Base-by-base conservation (phyloP, 2,797 vertebrate species). In the Scarus forsteni region DNA sequence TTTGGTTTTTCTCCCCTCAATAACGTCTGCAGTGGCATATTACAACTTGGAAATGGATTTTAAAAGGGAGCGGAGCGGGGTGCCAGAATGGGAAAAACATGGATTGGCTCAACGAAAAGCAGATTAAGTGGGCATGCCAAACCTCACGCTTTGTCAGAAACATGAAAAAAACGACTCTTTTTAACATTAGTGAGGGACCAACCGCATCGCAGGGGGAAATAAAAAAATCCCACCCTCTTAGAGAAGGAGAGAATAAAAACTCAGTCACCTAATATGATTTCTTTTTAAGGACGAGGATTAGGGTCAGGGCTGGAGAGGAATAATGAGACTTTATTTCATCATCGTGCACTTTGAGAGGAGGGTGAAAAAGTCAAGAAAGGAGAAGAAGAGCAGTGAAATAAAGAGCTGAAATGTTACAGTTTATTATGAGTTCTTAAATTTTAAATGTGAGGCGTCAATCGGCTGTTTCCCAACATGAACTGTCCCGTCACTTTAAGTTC, bases 1-100 rank as follows among this genome's bases (percentile, higher is more conserved):
- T 91, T 86, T 83, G 80, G 69, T 76, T 90, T 56, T 92, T 82
- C 73, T 83, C 80, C 79, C 77, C 83, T 86, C 86, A 80, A 70
- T 89, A 88, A 88, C 58, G 66, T 90, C 89, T 90, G 85, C 83
- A 92, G 83, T 80, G 85, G 86, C 88, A 86, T 77, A 86, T 89
- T 91, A 91, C 84, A 90, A 90, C 87, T 92, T 94, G 93, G 92
- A 91, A 89, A 83, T 89, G 74, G 80, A 84, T 91, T 92, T 93
- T 90, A 85, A 92, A 91, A 89, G 89, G 79, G 80, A 86, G 81
- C 76, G 65, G 83, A 77, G 73, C 77, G 69, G 67, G 79, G 77
- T 85, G 83, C 87, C 89, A 90, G 89, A 89, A 91, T 93, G 89
- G 87, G 89, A 92, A 93, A 93, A 94, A 93, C 92, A 93, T 88